These are phyloP conservation scores for Batillaria attramentaria DNA, from an alignment of 1,140 invertebrate genomes.

Conservation along the genomic window DNA sequence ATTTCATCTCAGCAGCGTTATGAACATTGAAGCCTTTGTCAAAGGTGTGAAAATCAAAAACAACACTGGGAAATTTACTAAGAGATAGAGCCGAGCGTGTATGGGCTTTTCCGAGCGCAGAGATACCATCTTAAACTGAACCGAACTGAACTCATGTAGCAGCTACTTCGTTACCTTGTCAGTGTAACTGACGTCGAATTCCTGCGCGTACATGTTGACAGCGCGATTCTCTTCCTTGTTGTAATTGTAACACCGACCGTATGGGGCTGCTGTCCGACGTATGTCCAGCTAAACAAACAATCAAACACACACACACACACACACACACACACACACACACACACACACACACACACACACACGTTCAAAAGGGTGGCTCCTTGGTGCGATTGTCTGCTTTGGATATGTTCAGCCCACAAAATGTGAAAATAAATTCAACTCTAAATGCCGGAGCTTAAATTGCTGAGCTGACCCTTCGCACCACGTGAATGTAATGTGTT, in stretches of 20 bases:
- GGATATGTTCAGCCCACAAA: neutral
- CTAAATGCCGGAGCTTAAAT: too few species aligned
- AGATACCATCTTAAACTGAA: too few species aligned
- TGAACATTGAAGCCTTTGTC: too few species aligned
- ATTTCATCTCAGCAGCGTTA: too few species aligned
- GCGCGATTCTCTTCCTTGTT: neutral
- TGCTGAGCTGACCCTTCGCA: too few species aligned
- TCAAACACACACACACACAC: neutral
- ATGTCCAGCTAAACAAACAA: constrained; percentile 19
- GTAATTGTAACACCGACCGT: neutral
- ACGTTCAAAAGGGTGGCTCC: neutral
- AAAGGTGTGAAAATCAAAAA: too few species aligned
- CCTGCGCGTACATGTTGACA: constrained; percentile 14
- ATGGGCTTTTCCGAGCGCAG: too few species aligned
- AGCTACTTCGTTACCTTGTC: too few species aligned
- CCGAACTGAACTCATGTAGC: too few species aligned
- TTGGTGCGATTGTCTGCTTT: neutral
- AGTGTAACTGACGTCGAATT: neutral
- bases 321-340: neutral
- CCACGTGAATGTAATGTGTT: too few species aligned
- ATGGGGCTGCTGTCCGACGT: neutral
- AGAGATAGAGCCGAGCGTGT: too few species aligned
- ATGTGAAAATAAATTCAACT: neutral
- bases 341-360: neutral
- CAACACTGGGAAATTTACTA: too few species aligned